Conservation (phyloP, 2,888 invertebrate genomes). For the Diplolepis rosae region DNA sequence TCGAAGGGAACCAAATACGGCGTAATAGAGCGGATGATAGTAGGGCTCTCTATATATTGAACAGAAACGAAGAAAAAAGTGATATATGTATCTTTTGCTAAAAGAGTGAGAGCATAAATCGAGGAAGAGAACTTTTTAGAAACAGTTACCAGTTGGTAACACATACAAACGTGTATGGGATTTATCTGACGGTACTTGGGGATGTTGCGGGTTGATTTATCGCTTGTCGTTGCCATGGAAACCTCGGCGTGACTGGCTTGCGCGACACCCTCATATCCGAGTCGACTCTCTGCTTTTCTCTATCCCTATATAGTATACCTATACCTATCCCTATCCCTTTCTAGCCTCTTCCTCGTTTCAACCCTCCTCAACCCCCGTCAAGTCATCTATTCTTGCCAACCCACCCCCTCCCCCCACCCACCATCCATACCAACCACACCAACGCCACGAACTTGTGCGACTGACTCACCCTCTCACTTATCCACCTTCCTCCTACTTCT, state of each 20-base stretch:
- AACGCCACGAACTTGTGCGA: slow-evolving; percentile 19
- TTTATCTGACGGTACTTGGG: slow-evolving; percentile 69
- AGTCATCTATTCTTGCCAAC: slow-evolving; percentile 16
- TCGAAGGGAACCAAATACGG: slow-evolving; percentile 11
- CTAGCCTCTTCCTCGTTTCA: slow-evolving; percentile 30
- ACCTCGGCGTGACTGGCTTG: slow-evolving; percentile 72
- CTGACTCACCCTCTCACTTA: slow-evolving; percentile 36
- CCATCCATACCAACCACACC: slow-evolving; percentile 24
- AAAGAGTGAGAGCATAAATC: slow-evolving; percentile 56
- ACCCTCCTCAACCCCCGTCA: slow-evolving; percentile 22
- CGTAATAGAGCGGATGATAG: not conserved
- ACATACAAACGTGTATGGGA: slow-evolving; percentile 64
- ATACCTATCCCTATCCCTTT: slow-evolving; percentile 26
- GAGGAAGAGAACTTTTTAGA: slow-evolving; percentile 59
- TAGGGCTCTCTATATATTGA: not conserved
- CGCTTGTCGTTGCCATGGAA: slow-evolving; percentile 71
- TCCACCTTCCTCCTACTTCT: slow-evolving; percentile 28
- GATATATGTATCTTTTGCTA: not conserved
- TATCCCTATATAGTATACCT: slow-evolving; percentile 32
- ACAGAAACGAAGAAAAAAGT: slow-evolving; percentile 18
- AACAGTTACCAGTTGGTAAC: slow-evolving; percentile 58
- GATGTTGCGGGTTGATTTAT: slow-evolving; percentile 73
- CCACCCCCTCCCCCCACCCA: slow-evolving; percentile 5
- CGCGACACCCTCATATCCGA: slow-evolving; percentile 72
- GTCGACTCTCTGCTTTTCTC: slow-evolving; percentile 53